phyloP scores from a whole-genome alignment of 2,113 vertebrate species.

The Vimba vimba region DNA sequence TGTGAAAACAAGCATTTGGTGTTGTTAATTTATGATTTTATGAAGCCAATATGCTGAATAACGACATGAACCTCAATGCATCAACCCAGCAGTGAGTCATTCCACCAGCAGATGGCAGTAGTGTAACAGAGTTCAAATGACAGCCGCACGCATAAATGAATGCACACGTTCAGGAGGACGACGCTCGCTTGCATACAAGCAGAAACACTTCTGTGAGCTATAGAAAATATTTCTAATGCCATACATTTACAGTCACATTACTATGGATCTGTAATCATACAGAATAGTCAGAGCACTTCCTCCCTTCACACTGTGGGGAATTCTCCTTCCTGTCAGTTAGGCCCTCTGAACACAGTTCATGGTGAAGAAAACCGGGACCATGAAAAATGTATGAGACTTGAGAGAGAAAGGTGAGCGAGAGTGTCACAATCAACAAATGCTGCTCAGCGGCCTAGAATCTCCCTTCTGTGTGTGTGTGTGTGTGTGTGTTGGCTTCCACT shows the following conservation, averaged over 20 bases:
- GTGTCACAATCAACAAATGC: constrained; percentile 66
- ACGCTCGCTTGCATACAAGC: not conserved
- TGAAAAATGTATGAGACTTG: constrained; percentile 71
- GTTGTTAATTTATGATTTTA: not conserved
- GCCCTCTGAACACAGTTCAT: constrained; percentile 55
- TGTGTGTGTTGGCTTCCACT: constrained; percentile 27
- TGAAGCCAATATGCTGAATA: not conserved
- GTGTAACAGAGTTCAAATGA: constrained; percentile 42
- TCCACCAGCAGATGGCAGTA: constrained; percentile 61
- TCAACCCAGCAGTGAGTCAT: not conserved
- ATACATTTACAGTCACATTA: constrained; percentile 45
- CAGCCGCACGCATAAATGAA: not conserved
- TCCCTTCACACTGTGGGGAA: constrained; percentile 4
- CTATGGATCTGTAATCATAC: constrained; percentile 43
- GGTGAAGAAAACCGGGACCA: constrained; percentile 48
- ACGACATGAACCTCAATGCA: not conserved
- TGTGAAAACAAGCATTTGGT: not conserved
- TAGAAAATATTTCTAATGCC: constrained; percentile 49
- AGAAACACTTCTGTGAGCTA: constrained; percentile 22
- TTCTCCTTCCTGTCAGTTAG: constrained; percentile 39
- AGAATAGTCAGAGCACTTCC: constrained; percentile 36
- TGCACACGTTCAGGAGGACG: not conserved
- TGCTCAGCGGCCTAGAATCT: constrained; percentile 57
- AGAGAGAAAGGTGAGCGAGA: constrained; percentile 60
- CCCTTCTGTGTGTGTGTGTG: constrained; percentile 45